Conservation (phyloP, 2,113 vertebrate genomes). For the Gila orcuttii region DNA sequence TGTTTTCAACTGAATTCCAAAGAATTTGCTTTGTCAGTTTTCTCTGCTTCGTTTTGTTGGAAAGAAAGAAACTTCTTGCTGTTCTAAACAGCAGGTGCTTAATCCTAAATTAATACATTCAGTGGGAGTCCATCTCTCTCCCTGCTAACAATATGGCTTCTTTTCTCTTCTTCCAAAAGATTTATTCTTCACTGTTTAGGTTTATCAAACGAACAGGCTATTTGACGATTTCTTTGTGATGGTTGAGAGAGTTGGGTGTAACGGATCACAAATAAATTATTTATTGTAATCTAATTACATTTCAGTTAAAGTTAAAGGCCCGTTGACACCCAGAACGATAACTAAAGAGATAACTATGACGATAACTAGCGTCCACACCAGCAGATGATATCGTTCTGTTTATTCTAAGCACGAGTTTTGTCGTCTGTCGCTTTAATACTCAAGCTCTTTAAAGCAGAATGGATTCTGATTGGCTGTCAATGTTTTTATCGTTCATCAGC, state of each 20-base stretch:
- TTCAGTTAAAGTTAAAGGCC: neutral
- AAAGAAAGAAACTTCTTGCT: slow-evolving; percentile 58
- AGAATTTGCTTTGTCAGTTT: slow-evolving; percentile 21
- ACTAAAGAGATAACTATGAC: too few species aligned
- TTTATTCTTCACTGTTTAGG: slow-evolving; percentile 80
- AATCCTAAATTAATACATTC: slow-evolving; percentile 73
- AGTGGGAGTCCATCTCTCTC: slow-evolving; percentile 61
- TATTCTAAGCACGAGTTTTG: too few species aligned
- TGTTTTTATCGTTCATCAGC: too few species aligned
- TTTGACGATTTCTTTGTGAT: slow-evolving; percentile 74
- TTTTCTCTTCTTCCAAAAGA: slow-evolving; percentile 72
- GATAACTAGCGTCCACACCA: too few species aligned
- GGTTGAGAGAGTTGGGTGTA: neutral
- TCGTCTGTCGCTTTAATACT: too few species aligned
- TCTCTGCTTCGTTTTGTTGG: slow-evolving; percentile 54
- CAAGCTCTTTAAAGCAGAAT: too few species aligned
- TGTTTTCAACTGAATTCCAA: too few species aligned
- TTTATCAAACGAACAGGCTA: slow-evolving; percentile 81
- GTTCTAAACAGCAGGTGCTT: slow-evolving; percentile 63
- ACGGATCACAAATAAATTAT: neutral
- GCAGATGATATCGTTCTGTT: too few species aligned
- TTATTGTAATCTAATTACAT: neutral
- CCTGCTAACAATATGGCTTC: slow-evolving; percentile 63
- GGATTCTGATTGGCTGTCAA: too few species aligned
- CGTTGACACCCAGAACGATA: too few species aligned